Percentiles rank a stretch among this genome's conserved stretches.
These are phyloP conservation scores for Diadumene lineata DNA, from an alignment of 92 coral and sea anemone species.

Conservation along the genomic window DNA sequence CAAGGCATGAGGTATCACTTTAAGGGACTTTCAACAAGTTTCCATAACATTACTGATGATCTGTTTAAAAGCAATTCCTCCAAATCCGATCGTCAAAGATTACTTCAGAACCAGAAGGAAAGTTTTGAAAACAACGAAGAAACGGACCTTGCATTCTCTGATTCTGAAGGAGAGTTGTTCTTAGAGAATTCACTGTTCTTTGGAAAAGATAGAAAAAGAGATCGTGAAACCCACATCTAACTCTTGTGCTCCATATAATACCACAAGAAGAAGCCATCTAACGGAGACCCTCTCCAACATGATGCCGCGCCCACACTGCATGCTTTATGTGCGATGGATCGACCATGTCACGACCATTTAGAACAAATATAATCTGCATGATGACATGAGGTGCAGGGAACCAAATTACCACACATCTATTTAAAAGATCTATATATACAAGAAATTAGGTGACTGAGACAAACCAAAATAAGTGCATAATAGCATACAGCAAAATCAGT, in stretches of 20 bases:
- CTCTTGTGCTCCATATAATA: neutral
- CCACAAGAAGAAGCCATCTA: neutral
- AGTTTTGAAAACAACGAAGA: constrained; percentile 31
- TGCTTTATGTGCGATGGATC: neutral
- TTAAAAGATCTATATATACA: neutral
- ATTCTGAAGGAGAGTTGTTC: constrained; percentile 21
- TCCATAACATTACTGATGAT: constrained; percentile 28
- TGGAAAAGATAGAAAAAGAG: neutral
- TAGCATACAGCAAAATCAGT: too few species aligned
- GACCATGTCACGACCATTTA: neutral
- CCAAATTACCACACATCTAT: neutral
- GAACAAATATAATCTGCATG: neutral
- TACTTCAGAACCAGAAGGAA: constrained; percentile 25
- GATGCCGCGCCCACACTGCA: neutral
- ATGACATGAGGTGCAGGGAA: neutral
- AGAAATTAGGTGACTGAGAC: too few species aligned
- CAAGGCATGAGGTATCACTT: constrained; percentile 21
- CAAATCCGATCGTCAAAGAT: neutral
- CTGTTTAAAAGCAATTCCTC: neutral
- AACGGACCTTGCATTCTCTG: constrained; percentile 17
- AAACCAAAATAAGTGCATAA: neutral
- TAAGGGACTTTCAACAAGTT: constrained; percentile 25
- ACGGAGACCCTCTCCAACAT: neutral
- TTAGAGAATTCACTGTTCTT: constrained; percentile 7
- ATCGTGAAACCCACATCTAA: constrained; percentile 22